phyloP scores from a whole-genome alignment of 2,113 vertebrate genomes.

The Malurus alboscapulatus region DNA sequence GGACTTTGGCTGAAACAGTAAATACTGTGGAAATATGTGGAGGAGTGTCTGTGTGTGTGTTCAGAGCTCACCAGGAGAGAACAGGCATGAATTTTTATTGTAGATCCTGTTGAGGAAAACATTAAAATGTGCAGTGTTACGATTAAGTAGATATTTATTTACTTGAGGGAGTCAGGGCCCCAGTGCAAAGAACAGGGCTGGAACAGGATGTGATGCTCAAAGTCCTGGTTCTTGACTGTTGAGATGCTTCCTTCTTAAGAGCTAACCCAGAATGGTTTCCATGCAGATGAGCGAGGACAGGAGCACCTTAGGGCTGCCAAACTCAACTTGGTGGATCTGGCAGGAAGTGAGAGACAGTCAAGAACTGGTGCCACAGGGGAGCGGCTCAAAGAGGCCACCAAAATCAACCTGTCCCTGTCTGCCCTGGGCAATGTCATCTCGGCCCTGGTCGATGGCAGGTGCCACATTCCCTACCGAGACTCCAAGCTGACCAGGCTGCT shows the following conservation, averaged over 20 bases:
- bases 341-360: slow-evolving; percentile 89
- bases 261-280: not conserved
- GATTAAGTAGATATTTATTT: not conserved
- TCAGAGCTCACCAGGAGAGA: not conserved
- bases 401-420: slow-evolving; percentile 90
- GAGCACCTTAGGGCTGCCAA: slow-evolving; percentile 86
- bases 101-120: not conserved
- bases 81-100: not conserved
- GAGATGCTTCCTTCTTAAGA: not conserved
- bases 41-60: not conserved
- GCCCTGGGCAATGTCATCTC: slow-evolving; percentile 90
- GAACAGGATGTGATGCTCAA: not conserved
- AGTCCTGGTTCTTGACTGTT: not conserved
- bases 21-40: not conserved
- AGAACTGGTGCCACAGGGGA: slow-evolving; percentile 87
- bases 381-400: slow-evolving; percentile 86
- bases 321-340: slow-evolving; percentile 88
- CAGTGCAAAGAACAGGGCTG: not conserved
- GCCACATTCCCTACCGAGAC: slow-evolving; percentile 87
- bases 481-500: slow-evolving; percentile 90
- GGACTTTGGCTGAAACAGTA: not conserved
- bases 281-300: slow-evolving; percentile 78
- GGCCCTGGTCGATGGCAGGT: slow-evolving; percentile 83
- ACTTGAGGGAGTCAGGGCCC: not conserved
- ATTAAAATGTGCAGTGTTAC: not conserved